Base-by-base conservation (phyloP, 2,113 vertebrate species). In the Anarrhichthys ocellatus region DNA sequence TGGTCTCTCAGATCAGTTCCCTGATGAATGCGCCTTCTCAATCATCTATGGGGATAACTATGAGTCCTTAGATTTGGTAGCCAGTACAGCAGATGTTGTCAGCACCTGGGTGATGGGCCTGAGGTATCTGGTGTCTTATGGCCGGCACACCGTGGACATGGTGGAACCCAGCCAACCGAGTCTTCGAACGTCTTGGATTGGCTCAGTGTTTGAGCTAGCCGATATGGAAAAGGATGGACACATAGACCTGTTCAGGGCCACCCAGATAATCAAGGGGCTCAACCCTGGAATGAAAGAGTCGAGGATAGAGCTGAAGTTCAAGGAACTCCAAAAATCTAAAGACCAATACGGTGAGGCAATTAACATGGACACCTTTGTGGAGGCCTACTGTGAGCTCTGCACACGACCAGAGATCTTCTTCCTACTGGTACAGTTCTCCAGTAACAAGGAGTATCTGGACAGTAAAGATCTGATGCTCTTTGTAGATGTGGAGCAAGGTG, bases 21-120 rank as follows among this genome's bases (percentile, higher is more conserved):
- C 97, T 0, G 97, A 98, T 0, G 97, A 98, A 86, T 98, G 97
- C 2, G 97, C 97, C 13, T 98, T 98, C 90, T 98, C 97, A 67
- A 97, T 98, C 79, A 97, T 98, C 87, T 98, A 98, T 0, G 97
- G 97, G n/a, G 97, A 98, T 80, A 98, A 97, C 83, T 98, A 98
- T 0, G 97, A 98, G 89, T 97, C 97, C 5, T 91, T 98, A 89
- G 97, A 98, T 88, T 89, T 98, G 74, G 97, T 98, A 69, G 97
- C 96, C 69, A 96, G 94, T 89, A 96, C 97, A 0, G 96, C 97
- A 0, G 97, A 98, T 0, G 94, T 97, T 73, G 97, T 97, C 93
- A 97, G 95, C 8, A 96, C 96, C 13, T 98, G 97, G 97, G 97
- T 98, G 81, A 98, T 98, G 97, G 97, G 97, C 42, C 94, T 98